Percentiles rank a stretch among this genome's conserved stretches.
Evolutionary conservation across 2,888 invertebrate species (phyloP).

Genomic region (Ochropacha duplaris): DNA sequence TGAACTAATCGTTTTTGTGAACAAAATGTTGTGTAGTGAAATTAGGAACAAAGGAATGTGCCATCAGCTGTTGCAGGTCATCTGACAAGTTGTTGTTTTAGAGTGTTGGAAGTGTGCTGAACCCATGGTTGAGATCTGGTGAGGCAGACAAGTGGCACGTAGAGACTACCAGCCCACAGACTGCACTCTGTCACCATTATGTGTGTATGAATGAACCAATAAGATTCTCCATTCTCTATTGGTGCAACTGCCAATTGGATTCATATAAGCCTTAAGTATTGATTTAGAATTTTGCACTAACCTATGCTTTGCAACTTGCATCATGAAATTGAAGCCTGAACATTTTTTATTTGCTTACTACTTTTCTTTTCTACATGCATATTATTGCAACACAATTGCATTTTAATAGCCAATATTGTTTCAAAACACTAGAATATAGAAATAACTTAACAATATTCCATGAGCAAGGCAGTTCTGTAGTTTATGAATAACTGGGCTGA

Average conservation of each 20-base stretch:
- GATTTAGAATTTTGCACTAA: not conserved
- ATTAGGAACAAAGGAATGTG: slow-evolving; percentile 4
- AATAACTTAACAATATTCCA: not conserved
- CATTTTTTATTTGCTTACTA: not conserved
- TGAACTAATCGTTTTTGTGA: slow-evolving; percentile 37
- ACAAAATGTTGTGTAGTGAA: slow-evolving; percentile 2
- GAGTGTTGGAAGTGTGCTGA: not conserved
- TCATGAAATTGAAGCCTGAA: not conserved
- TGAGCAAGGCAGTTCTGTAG: no score
- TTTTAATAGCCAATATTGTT: not conserved
- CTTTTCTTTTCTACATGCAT: not conserved
- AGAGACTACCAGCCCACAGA: not conserved
- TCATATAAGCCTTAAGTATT: not conserved
- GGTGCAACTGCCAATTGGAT: not conserved
- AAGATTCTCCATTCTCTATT: not conserved
- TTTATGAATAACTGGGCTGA: no score
- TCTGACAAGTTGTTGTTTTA: not conserved
- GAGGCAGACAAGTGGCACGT: not conserved
- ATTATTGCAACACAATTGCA: not conserved
- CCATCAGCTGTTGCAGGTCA: slow-evolving; percentile 2
- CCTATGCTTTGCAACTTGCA: not conserved
- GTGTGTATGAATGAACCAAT: not conserved
- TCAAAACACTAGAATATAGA: not conserved
- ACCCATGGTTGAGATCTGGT: not conserved
- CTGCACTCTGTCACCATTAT: not conserved